Conservation (phyloP, 2,113 vertebrate species). For the Pseudopipra pipra region DNA sequence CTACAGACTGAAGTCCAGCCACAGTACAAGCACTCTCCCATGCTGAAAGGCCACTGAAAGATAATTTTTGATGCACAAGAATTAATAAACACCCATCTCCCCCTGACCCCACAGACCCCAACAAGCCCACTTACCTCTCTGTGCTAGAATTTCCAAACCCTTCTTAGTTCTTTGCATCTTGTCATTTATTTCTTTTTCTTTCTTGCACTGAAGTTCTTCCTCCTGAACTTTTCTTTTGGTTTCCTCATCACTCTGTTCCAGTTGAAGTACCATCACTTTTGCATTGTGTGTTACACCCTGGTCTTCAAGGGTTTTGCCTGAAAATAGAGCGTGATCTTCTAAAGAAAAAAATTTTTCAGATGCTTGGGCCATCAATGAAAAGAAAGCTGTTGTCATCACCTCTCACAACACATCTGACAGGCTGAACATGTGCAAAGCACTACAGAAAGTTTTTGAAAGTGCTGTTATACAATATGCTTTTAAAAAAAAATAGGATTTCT, state of each 20-base stretch:
- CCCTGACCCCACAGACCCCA: accelerated
- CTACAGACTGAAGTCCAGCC: not conserved
- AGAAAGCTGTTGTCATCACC: not conserved
- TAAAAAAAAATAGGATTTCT: not conserved
- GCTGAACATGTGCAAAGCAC: not conserved
- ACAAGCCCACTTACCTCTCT: constrained; percentile 77
- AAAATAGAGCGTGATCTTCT: not conserved
- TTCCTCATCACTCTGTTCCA: constrained; percentile 84
- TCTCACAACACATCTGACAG: not conserved
- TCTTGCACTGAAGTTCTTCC: constrained; percentile 76
- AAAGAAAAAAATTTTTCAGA: not conserved
- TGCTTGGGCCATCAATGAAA: not conserved
- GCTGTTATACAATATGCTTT: not conserved
- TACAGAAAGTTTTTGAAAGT: not conserved
- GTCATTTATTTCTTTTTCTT: constrained; percentile 71
- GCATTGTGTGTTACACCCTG: constrained; percentile 90
- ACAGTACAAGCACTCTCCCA: not conserved
- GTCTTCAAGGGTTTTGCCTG: constrained; percentile 83
- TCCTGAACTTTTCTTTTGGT: constrained; percentile 66
- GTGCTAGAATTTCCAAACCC: constrained; percentile 90
- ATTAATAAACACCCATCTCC: not conserved
- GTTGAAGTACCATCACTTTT: constrained; percentile 87
- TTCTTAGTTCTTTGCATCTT: constrained; percentile 86
- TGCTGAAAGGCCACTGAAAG: not conserved
- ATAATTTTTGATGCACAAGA: not conserved